Evolutionary conservation across 2,113 vertebrate species (phyloP).

Genomic region (Alligator mississippiensis): DNA sequence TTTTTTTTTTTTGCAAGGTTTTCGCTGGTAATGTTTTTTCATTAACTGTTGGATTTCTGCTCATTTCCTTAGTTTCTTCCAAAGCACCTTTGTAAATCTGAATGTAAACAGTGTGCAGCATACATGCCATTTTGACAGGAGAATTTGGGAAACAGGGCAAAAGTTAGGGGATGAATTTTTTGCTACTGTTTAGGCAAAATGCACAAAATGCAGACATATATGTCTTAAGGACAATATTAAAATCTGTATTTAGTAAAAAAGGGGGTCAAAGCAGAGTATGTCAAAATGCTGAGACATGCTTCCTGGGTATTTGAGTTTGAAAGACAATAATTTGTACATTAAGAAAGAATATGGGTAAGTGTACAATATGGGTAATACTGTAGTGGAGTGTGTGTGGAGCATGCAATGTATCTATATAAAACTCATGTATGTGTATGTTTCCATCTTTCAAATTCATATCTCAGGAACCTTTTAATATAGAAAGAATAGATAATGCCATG

Average conservation of each 20-base stretch:
- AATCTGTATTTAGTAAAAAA: neutral
- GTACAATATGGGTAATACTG: neutral
- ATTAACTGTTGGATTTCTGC: conserved; percentile 48
- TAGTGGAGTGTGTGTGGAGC: neutral
- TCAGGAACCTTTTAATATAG: neutral
- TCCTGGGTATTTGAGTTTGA: neutral
- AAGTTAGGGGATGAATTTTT: neutral
- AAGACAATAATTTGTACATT: neutral
- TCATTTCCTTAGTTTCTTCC: neutral
- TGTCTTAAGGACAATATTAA: neutral
- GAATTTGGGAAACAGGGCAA: neutral
- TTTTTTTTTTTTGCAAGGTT: neutral
- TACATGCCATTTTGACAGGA: conserved; percentile 1
- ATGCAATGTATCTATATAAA: neutral
- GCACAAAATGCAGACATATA: neutral
- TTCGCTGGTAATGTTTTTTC: neutral
- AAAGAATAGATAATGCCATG: neutral
- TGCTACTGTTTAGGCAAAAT: neutral
- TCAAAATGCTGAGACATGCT: accelerated
- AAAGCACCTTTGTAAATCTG: neutral
- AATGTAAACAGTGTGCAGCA: conserved; percentile 6
- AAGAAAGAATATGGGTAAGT: neutral
- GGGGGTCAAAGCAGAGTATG: neutral
- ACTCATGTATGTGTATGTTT: neutral
- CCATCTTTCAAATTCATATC: neutral